phyloP scores from a whole-genome alignment of 30 jellyfish, hydroid and myxozoan genomes.

The Hydra vulgaris region DNA sequence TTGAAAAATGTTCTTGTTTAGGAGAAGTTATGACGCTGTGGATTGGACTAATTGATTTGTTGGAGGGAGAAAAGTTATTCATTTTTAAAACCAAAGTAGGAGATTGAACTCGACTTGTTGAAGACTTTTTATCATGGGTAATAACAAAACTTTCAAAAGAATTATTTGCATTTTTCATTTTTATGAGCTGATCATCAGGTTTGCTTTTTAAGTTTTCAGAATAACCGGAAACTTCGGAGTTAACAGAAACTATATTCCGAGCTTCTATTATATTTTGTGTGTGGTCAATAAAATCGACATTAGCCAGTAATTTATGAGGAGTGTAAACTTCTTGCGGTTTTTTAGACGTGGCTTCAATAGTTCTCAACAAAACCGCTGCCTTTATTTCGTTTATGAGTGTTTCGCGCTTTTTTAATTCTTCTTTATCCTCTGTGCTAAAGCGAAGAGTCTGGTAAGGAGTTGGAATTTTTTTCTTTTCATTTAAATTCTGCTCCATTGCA shows the following conservation, averaged over 20 bases:
- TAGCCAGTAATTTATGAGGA: not conserved
- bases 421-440: not conserved
- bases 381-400: not conserved
- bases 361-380: not conserved
- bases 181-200: no score
- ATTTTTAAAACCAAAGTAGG: no score
- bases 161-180: no score
- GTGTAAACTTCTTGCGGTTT: not conserved
- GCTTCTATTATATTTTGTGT: not conserved
- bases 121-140: no score
- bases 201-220: not conserved
- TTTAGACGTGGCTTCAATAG: not conserved
- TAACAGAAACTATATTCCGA: not conserved
- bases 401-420: not conserved
- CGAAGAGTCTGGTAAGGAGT: not conserved
- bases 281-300: not conserved
- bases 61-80: no score
- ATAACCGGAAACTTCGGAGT: not conserved
- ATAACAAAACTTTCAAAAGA: no score
- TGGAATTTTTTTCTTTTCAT: not conserved
- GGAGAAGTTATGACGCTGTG: not conserved
- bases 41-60: no score
- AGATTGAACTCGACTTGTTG: no score
- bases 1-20: not conserved
- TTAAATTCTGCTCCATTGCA: not conserved